Evolutionary conservation across 1,140 invertebrate species (phyloP), one percentile per base, ranked within the genome.

Genomic region (Brachystomella parvula): DNA sequence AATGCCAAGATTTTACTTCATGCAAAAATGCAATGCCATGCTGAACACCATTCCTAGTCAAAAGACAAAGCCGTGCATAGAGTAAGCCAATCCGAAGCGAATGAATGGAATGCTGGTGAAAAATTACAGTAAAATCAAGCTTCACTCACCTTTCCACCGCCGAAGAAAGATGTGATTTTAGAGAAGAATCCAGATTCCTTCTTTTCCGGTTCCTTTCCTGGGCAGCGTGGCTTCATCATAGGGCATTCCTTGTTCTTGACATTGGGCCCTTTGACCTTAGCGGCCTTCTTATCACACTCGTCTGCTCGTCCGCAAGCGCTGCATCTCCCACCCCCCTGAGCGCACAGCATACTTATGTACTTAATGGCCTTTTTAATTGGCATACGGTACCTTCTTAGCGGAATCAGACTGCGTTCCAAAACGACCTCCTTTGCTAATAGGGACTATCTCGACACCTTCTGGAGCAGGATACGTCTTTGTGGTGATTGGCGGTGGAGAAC

Each of bases 151-250:
- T n/a, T n/a, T n/a, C n/a, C n/a, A n/a, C 49, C 49, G 49, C 39
- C 39, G 39, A 53, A 53, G 49, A 53, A 53, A 6, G 49, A 53
- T 6, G 49, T 24, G 24, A 53, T 53, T 53, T 53, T 53, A 24
- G 49, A 9, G 49, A 53, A 53, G 49, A 53, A 26, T 6, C 49
- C 39, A 53, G 49, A 53, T 53, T 53, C 49, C 49, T 53, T 53
- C 21, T 53, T 53, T 24, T 53, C 49, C 24, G 49, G 49, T 6
- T 3, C 49, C 49, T 53, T 9, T 12, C 6, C 6, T 12, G 49
- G 49, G 24, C 49, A 53, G 3, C 24, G 12, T 15, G 49, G 15
- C 49, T 53, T 53, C 49, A 53, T 53, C 49, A 53, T 53, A 24
- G 49, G 49, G 24, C 49, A 53, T 15, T 53, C 49, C 24, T 53